A percentile compares a stretch with the other conserved stretches of the same genome.
Evolutionary conservation across 2,113 vertebrate genomes (phyloP).

Genomic region (Sinocyclocheilus anophthalmus): DNA sequence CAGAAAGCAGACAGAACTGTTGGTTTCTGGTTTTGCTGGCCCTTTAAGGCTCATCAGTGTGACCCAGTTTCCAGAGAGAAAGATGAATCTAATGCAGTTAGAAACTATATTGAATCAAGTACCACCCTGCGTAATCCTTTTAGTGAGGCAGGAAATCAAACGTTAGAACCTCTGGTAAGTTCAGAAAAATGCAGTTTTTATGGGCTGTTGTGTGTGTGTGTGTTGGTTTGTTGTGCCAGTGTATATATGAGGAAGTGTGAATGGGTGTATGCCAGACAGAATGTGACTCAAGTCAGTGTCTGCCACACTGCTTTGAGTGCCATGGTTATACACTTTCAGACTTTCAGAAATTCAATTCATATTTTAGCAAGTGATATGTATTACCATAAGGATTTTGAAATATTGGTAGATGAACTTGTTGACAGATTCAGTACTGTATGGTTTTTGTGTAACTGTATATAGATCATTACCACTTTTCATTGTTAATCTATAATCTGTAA

Average conservation of each 20-base stretch:
- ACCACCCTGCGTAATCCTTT: slow-evolving; percentile 71
- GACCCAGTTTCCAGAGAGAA: slow-evolving; percentile 74
- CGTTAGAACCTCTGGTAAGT: slow-evolving; percentile 62
- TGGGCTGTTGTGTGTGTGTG: not conserved
- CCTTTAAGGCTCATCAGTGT: slow-evolving; percentile 69
- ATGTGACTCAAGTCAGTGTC: slow-evolving; percentile 18
- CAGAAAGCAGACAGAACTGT: slow-evolving; percentile 26
- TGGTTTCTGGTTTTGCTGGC: slow-evolving; percentile 47
- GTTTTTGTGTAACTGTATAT: not conserved
- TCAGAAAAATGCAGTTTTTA: slow-evolving; percentile 42
- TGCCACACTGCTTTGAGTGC: not conserved
- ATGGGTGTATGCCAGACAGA: not conserved
- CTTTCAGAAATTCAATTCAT: not conserved
- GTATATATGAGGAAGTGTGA: slow-evolving; percentile 2
- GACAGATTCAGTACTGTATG: not conserved
- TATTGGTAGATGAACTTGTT: not conserved
- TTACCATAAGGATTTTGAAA: not conserved
- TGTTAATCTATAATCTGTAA: too few species aligned
- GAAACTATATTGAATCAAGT: slow-evolving; percentile 67
- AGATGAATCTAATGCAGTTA: slow-evolving; percentile 68
- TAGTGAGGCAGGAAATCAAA: slow-evolving; percentile 63
- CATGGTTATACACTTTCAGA: not conserved
- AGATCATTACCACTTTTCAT: too few species aligned
- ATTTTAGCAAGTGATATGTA: not conserved
- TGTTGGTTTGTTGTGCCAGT: not conserved